phyloP scores from a whole-genome alignment of 2,113 vertebrate species.

The Anoura caudifer region DNA sequence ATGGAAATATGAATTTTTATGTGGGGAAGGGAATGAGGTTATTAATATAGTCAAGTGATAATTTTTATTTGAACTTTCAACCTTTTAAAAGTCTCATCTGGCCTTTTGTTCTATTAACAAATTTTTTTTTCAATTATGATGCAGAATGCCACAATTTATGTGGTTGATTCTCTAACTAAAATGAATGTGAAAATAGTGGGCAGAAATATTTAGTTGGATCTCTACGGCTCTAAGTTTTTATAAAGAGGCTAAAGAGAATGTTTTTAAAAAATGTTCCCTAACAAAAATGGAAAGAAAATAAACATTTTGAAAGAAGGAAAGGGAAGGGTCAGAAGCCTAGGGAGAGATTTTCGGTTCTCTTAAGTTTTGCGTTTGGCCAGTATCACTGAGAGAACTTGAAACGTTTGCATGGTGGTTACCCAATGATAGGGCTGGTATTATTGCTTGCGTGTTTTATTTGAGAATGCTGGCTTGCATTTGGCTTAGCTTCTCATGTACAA shows the following conservation, averaged over 20 bases:
- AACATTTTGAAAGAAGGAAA: background rate
- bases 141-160: background rate
- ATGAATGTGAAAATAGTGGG: background rate
- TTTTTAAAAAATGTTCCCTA: background rate
- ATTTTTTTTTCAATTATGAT: background rate
- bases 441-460: background rate
- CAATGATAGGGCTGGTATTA: background rate
- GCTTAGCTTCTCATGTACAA: background rate
- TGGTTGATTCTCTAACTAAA: background rate
- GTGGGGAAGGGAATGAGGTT: background rate
- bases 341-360: background rate
- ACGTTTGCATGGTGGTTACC: background rate
- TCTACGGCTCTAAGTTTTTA: background rate
- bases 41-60: background rate
- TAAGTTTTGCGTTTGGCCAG: background rate
- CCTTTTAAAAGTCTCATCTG: constrained; percentile 4
- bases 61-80: background rate
- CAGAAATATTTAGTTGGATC: background rate
- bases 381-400: background rate
- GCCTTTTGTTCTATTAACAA: background rate
- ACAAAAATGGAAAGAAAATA: background rate
- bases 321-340: background rate
- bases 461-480: background rate
- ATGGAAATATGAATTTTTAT: background rate
- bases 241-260: background rate